These are phyloP conservation scores for Listrodromus nycthemerus DNA, from an alignment of 2,888 invertebrate genomes.

Conservation along the genomic window DNA sequence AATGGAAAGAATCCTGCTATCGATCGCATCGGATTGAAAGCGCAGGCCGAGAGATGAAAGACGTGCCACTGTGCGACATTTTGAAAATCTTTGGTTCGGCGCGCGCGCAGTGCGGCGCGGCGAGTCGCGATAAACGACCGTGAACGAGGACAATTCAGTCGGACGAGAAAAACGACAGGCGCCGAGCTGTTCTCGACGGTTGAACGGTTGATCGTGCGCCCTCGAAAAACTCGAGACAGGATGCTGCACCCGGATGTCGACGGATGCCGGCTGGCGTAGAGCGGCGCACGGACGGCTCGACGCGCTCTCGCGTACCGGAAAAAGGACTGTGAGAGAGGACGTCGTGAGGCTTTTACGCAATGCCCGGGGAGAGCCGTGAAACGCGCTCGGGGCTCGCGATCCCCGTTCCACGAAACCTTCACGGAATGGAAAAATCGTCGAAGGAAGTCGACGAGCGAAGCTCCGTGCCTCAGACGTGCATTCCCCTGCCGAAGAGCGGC, in stretches of 20 bases:
- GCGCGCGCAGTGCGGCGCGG: conserved; percentile 76
- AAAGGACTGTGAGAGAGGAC: background rate
- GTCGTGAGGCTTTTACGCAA: conserved; percentile 20
- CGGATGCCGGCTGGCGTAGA: conserved; percentile 26
- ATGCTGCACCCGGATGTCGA: conserved; percentile 33
- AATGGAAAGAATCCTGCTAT: background rate
- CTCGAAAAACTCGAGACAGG: conserved; percentile 9
- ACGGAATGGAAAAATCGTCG: conserved; percentile 34
- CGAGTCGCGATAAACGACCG: conserved; percentile 61
- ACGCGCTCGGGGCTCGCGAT: conserved; percentile 35
- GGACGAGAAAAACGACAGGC: conserved; percentile 7
- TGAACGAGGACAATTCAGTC: conserved; percentile 35
- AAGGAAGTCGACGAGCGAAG: conserved; percentile 45
- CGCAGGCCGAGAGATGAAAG: conserved; percentile 43
- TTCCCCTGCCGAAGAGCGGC: conserved; percentile 74
- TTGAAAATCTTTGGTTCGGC: conserved; percentile 81
- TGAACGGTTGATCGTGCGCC: background rate
- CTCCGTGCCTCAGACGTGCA: conserved; percentile 63
- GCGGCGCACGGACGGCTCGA: background rate
- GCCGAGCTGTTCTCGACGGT: background rate
- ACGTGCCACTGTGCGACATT: conserved; percentile 65
- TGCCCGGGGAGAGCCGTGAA: conserved; percentile 66
- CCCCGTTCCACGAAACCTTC: conserved; percentile 33
- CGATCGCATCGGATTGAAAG: background rate
- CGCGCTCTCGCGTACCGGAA: background rate